Evolutionary conservation across 92 coral and sea anemone species (phyloP), one percentile per base, ranked within the genome.

Genomic region (Zoanthus sociatus): DNA sequence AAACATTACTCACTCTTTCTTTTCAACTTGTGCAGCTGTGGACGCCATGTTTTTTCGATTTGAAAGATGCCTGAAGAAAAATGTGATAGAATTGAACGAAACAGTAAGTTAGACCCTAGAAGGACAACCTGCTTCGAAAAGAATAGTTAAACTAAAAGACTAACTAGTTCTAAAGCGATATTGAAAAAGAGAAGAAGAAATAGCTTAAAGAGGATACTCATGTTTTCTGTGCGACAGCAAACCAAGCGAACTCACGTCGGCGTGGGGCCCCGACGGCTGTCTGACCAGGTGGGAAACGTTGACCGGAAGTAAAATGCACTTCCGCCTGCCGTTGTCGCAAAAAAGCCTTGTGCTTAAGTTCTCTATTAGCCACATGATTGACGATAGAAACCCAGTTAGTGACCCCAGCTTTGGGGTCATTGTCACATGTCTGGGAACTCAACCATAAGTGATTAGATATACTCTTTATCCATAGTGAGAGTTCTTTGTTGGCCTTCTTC

Each of bases 1-100:
- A 72, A 18, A 72, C 21, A 16, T 71, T 71, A 71, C 75, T 71
- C 75, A 71, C 47, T 71, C 50, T 71, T 71, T 71, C 75, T 71
- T 71, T 71, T 71, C 75, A 71, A 71, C 75, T 72, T 37, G 77
- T 72, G 77, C 54, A 72, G 68, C 66, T 58, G 76, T 72, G 53
- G 77, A 72, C 77, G 53, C 77, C 77, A 72, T 72, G 53, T 71
- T 71, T 72, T 72, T 72, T 72, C 77, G 77, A 72, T 72, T 72
- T 72, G 77, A 14, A 72, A 72, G 76, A 71, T 71, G 76, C 53
- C 26, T 71, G 50, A 71, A 71, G 76, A 71, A 71, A 71, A 72
- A 72, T 16, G 31, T 54, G 77, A 72, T 44, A 72, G 30, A 72
- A 72, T 17, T 72, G 77, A 42, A 16, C 30, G 15, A 72, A 72